Evolutionary conservation across 2,113 vertebrate genomes (phyloP).

Genomic region (Myanophis thanlyinensis): DNA sequence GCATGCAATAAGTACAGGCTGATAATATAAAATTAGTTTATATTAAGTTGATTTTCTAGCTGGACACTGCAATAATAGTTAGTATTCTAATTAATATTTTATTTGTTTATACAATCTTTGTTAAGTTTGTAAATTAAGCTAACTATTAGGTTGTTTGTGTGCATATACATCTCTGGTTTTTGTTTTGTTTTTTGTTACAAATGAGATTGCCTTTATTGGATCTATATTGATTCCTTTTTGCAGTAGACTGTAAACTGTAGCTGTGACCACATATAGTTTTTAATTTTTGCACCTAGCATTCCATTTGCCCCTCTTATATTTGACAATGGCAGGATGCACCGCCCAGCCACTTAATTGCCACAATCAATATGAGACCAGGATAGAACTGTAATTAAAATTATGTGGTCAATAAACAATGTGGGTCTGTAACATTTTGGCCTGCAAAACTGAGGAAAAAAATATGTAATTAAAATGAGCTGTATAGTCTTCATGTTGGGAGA

Average conservation of each 20-base stretch:
- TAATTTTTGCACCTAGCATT: background rate
- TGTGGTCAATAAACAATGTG: background rate
- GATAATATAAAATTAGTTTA: background rate
- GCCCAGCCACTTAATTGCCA: background rate
- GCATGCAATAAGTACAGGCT: background rate
- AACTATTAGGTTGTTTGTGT: background rate
- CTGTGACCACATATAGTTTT: background rate
- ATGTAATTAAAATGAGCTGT: constrained; percentile 10
- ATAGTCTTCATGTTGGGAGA: background rate
- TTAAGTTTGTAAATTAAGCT: background rate
- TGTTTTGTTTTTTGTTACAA: too few species aligned
- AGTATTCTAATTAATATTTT: background rate
- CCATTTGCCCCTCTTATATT: background rate
- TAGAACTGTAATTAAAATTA: constrained; percentile 8
- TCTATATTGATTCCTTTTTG: fast-evolving
- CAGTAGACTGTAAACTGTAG: background rate
- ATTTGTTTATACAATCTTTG: background rate
- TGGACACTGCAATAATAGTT: background rate
- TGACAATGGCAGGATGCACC: background rate
- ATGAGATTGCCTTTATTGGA: background rate
- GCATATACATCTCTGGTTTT: background rate
- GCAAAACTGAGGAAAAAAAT: background rate
- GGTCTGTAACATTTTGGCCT: background rate
- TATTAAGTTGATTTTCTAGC: background rate
- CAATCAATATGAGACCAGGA: background rate